phyloP scores from a whole-genome alignment of 1,140 invertebrate species.

The Pseudachorutes palmiensis region DNA sequence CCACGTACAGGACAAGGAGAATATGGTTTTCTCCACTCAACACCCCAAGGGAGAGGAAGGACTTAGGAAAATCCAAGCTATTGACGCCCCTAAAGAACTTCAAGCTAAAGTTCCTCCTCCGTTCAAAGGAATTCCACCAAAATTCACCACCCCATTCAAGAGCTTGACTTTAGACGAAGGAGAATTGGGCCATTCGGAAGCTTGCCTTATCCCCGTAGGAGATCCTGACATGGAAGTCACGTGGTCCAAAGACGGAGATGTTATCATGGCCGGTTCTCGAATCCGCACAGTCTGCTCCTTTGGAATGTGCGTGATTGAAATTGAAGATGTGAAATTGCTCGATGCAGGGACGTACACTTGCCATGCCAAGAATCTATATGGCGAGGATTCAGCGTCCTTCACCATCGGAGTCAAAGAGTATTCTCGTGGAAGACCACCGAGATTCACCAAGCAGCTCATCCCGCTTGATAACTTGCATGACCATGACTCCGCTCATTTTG shows the following conservation, averaged over 20 bases:
- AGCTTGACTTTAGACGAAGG: constrained; percentile 72
- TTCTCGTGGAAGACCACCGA: constrained; percentile 71
- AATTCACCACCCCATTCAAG: constrained; percentile 73
- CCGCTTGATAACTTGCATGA: constrained; percentile 60
- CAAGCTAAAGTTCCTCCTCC: constrained; percentile 51
- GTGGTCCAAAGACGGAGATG: constrained; percentile 92
- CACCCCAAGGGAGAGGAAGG: constrained; percentile 89
- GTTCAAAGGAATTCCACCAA: constrained; percentile 61
- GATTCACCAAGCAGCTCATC: constrained; percentile 72
- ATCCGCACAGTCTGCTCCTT: constrained; percentile 87
- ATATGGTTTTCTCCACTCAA: constrained; percentile 72
- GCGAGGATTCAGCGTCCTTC: constrained; percentile 74
- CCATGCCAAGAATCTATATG: constrained; percentile 78
- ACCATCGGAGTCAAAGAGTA: constrained; percentile 68
- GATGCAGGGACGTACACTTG: constrained; percentile 82
- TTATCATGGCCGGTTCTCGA: constrained; percentile 77
- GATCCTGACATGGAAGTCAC: constrained; percentile 94
- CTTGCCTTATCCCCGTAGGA: constrained; percentile 80
- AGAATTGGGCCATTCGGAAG: constrained; percentile 89
- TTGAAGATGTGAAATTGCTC: constrained; percentile 77
- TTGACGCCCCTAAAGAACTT: constrained; percentile 65
- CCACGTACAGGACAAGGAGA: constrained; percentile 53
- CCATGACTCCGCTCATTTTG: constrained; percentile 84
- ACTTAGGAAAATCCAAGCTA: constrained; percentile 77
- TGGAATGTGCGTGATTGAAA: constrained; percentile 89